Evolutionary conservation across 2,113 vertebrate genomes (phyloP).

Genomic region (Paramisgurnus dabryanus): DNA sequence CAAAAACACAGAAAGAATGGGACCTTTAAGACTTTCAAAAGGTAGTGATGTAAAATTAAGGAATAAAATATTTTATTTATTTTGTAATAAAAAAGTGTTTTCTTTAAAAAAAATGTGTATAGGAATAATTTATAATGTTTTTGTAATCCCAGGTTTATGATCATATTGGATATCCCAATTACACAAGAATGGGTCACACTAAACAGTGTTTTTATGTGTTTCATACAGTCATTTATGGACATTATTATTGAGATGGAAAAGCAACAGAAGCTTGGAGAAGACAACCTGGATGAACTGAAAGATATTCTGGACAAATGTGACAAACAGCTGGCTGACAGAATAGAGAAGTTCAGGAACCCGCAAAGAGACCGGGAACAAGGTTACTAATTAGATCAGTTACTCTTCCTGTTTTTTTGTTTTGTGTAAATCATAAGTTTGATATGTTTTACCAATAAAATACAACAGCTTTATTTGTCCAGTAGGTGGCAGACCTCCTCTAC

Average conservation of each 20-base stretch:
- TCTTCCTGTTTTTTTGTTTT: neutral
- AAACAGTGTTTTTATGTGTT: neutral
- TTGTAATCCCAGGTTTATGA: too few species aligned
- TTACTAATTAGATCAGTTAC: neutral
- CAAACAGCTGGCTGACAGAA: constrained; percentile 53
- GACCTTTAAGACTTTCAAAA: too few species aligned
- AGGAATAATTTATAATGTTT: too few species aligned
- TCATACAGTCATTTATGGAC: constrained; percentile 68
- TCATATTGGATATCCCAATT: too few species aligned
- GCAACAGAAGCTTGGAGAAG: constrained; percentile 51
- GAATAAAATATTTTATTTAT: neutral
- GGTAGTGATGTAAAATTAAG: too few species aligned
- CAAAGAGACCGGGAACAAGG: neutral
- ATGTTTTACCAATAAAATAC: neutral
- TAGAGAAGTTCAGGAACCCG: constrained; percentile 24
- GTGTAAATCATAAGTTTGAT: too few species aligned
- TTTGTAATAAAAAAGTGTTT: too few species aligned
- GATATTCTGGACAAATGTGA: neutral
- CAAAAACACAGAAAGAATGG: too few species aligned
- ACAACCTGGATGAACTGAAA: constrained; percentile 52
- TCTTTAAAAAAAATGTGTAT: too few species aligned
- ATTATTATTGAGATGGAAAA: constrained; percentile 75
- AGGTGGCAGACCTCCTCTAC: constrained; percentile 8
- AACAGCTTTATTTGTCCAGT: neutral
- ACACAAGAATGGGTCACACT: neutral